Conservation (phyloP, 2,888 invertebrate species). For the Ichneumon xanthorius region DNA sequence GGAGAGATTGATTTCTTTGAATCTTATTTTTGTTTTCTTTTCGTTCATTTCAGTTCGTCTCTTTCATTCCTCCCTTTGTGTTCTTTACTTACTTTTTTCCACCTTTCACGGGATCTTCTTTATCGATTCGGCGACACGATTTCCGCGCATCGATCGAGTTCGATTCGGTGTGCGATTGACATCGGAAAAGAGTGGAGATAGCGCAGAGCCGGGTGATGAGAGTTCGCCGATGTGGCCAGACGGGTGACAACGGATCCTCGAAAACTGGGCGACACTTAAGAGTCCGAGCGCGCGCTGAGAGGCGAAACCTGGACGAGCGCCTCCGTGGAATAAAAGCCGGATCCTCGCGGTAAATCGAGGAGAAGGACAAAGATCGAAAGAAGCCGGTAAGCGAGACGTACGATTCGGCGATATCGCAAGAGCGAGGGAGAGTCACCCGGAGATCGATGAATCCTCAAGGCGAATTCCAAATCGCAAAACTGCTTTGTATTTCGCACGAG, state of each 20-base stretch:
- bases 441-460: conserved; percentile 70
- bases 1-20: background rate
- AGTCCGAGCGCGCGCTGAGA: conserved; percentile 76
- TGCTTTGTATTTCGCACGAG: conserved; percentile 74
- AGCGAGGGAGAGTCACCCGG: conserved; percentile 48
- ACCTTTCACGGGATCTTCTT: conserved; percentile 26
- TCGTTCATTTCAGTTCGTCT: background rate
- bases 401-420: conserved; percentile 57
- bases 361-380: conserved; percentile 51
- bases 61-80: conserved; percentile 12
- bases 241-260: conserved; percentile 60
- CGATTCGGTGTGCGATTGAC: conserved; percentile 55
- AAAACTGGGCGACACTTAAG: conserved; percentile 80
- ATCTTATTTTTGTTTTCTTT: conserved; percentile 2
- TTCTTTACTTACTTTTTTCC: conserved; percentile 39
- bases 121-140: conserved; percentile 19
- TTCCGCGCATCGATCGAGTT: conserved; percentile 14
- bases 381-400: conserved; percentile 56
- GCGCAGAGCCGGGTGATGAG: conserved; percentile 23
- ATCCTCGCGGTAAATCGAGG: conserved; percentile 62
- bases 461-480: conserved; percentile 72
- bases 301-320: conserved; percentile 74
- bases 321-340: conserved; percentile 74
- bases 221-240: conserved; percentile 41
- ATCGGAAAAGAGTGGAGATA: conserved; percentile 14